Conservation (phyloP, 1,140 invertebrate genomes). For the Nylanderia fulva region DNA sequence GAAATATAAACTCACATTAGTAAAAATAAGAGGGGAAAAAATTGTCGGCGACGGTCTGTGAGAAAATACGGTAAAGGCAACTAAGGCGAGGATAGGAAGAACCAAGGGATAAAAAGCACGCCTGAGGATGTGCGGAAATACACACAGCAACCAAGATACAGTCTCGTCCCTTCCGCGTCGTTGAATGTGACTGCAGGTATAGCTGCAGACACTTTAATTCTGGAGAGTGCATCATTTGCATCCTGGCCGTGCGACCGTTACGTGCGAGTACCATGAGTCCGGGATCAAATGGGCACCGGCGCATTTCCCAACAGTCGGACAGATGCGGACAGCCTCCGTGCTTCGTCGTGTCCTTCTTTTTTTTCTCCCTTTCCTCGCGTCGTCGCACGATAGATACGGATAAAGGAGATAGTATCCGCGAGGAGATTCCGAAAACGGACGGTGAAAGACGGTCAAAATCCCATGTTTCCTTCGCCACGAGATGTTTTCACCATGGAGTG, state of each 20-base stretch:
- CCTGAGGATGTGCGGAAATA: conserved; percentile 38
- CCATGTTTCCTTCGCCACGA: conserved; percentile 12
- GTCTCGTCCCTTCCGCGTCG: conserved; percentile 62
- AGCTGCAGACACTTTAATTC: conserved; percentile 82
- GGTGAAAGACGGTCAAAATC: conserved; percentile 52
- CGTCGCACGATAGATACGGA: conserved; percentile 38
- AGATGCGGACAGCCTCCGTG: conserved; percentile 50
- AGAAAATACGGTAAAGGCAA: no score
- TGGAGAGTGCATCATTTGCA: conserved; percentile 85
- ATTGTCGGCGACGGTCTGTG: no score
- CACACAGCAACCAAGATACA: conserved; percentile 50
- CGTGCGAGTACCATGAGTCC: conserved; percentile 41
- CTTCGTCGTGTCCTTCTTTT: conserved; percentile 17
- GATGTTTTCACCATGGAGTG: background rate
- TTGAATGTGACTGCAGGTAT: conserved; percentile 70
- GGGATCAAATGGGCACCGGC: conserved; percentile 62
- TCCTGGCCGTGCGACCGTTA: conserved; percentile 70
- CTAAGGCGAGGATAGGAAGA: conserved; percentile 54
- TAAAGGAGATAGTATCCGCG: background rate
- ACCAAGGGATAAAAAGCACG: conserved; percentile 20
- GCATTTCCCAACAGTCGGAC: conserved; percentile 52
- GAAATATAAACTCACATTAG: no score
- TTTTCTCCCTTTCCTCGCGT: conserved; percentile 30
- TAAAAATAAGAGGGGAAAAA: background rate
- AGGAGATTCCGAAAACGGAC: conserved; percentile 25